These are phyloP conservation scores for Ectemnius cavifrons DNA, from an alignment of 2,888 invertebrate species.

Conservation along the genomic window DNA sequence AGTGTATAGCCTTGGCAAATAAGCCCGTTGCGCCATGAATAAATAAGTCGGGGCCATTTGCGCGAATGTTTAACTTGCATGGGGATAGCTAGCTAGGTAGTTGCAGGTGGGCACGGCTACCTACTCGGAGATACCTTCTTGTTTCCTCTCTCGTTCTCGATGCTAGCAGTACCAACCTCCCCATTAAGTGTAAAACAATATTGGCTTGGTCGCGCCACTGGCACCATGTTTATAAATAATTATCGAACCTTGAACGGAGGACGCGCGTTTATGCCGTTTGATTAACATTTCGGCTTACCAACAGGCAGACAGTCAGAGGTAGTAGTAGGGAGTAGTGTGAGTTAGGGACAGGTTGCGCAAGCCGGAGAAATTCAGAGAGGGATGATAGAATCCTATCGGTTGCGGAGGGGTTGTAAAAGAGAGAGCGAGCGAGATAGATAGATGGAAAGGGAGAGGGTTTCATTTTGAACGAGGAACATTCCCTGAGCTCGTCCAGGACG, in stretches of 20 bases:
- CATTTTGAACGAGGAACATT: slow-evolving; percentile 62
- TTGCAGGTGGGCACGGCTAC: slow-evolving; percentile 9
- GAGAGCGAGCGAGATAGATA: neutral
- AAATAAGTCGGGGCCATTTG: slow-evolving; percentile 26
- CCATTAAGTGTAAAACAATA: slow-evolving; percentile 63
- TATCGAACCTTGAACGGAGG: slow-evolving; percentile 34
- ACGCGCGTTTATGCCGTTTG: slow-evolving; percentile 7
- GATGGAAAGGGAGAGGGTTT: slow-evolving; percentile 45
- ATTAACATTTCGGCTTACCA: slow-evolving; percentile 11
- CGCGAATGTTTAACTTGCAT: slow-evolving; percentile 20
- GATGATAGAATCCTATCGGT: neutral
- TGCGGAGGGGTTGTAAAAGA: slow-evolving; percentile 13
- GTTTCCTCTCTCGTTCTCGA: no score
- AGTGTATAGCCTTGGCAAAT: no score
- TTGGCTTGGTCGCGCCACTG: slow-evolving; percentile 51
- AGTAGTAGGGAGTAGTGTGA: neutral
- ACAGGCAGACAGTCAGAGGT: neutral
- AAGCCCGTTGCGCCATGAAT: slow-evolving; percentile 13
- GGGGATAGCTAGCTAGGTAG: slow-evolving; percentile 26
- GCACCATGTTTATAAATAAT: slow-evolving; percentile 65
- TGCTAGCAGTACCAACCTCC: neutral
- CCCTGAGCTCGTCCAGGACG: slow-evolving; percentile 45
- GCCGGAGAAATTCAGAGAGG: slow-evolving; percentile 26
- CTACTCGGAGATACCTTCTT: no score
- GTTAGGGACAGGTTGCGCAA: neutral